Conservation (phyloP, 1,140 invertebrate genomes). For the Elysia chlorotica region DNA sequence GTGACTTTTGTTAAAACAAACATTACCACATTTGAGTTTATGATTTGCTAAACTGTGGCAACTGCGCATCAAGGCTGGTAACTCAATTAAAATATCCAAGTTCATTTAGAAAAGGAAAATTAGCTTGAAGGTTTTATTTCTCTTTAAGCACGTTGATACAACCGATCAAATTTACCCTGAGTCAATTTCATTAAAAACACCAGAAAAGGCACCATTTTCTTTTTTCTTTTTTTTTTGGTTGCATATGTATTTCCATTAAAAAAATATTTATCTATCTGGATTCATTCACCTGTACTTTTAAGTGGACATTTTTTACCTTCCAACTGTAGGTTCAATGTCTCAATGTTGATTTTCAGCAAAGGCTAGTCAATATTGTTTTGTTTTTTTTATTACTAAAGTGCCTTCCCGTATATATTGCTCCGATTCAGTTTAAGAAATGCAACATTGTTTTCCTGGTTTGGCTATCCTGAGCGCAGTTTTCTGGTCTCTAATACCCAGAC, state of each 20-base stretch:
- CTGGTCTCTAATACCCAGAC: no score
- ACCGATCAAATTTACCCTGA: conserved; percentile 6
- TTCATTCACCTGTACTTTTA: no score
- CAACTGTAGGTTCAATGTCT: no score
- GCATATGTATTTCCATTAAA: no score
- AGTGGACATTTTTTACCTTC: no score
- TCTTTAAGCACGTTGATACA: neutral
- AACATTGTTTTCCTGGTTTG: no score
- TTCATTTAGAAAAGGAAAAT: neutral
- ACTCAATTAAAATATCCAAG: neutral
- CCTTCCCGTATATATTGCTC: neutral
- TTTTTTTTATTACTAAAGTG: neutral
- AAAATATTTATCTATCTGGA: no score
- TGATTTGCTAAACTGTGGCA: neutral
- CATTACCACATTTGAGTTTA: neutral
- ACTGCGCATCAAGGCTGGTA: neutral
- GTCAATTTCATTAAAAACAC: no score
- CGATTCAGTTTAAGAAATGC: no score
- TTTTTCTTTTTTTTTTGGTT: no score
- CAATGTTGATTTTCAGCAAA: neutral
- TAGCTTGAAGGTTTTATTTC: neutral
- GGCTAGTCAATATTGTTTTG: neutral
- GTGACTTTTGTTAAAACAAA: neutral
- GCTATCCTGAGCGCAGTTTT: no score
- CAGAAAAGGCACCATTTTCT: no score